phyloP scores from a whole-genome alignment of 1,140 invertebrate species.

The Pseudachorutes palmiensis region DNA sequence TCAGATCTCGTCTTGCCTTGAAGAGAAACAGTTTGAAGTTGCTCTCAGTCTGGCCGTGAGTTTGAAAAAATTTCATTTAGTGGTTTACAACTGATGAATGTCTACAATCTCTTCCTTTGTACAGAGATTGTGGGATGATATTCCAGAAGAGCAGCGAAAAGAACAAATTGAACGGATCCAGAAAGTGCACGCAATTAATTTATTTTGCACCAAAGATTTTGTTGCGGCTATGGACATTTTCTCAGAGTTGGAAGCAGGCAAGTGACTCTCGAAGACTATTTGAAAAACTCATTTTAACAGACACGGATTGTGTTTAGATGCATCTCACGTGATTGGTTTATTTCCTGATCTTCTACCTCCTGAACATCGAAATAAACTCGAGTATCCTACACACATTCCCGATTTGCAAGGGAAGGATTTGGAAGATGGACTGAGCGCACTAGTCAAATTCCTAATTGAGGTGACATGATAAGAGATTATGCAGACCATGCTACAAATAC shows the following conservation, averaged over 20 bases:
- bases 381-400: slow-evolving; percentile 51
- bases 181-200: slow-evolving; percentile 78
- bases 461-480: background rate
- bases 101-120: slow-evolving; percentile 39
- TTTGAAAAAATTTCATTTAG: slow-evolving; percentile 32
- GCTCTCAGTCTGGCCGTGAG: slow-evolving; percentile 85
- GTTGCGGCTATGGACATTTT: slow-evolving; percentile 85
- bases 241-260: slow-evolving; percentile 68
- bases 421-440: slow-evolving; percentile 63
- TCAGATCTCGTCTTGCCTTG: slow-evolving; percentile 71
- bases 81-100: background rate
- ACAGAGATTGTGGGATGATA: slow-evolving; percentile 74
- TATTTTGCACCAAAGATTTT: slow-evolving; percentile 81
- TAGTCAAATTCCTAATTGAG: slow-evolving; percentile 1
- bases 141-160: slow-evolving; percentile 66
- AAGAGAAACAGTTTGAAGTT: slow-evolving; percentile 84
- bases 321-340: slow-evolving; percentile 85
- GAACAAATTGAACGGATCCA: slow-evolving; percentile 73
- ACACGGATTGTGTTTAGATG: slow-evolving; percentile 52
- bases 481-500: background rate
- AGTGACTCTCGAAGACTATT: slow-evolving; percentile 12
- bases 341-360: slow-evolving; percentile 82
- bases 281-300: slow-evolving; percentile 12
- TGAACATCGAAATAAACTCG: slow-evolving; percentile 48
- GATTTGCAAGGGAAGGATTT: slow-evolving; percentile 72